Percentiles rank a stretch among this genome's conserved stretches.
phyloP scores from a whole-genome alignment of 2,797 vertebrate species.

The Mus minutoides region DNA sequence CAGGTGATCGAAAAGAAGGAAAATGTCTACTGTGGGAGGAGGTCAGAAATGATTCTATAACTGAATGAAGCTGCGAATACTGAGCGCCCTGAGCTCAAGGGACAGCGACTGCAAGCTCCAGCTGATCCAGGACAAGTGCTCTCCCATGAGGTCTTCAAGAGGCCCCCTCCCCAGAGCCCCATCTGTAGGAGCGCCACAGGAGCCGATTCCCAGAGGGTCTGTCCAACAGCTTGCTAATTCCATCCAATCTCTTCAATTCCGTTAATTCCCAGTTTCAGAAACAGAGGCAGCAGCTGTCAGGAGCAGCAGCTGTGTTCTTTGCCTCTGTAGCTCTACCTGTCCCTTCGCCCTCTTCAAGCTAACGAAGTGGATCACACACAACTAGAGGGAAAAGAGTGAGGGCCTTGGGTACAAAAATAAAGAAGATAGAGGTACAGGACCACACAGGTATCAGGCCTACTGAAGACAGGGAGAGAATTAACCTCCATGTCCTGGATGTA shows the following conservation, averaged over 20 bases:
- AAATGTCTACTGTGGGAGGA: slow-evolving; percentile 4
- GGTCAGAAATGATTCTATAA: slow-evolving; percentile 25
- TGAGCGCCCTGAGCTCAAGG: not conserved
- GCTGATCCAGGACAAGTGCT: not conserved
- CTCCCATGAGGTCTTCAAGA: not conserved
- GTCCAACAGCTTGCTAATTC: slow-evolving; percentile 74
- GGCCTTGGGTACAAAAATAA: not conserved
- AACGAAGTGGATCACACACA: slow-evolving; percentile 60
- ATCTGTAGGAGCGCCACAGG: not conserved
- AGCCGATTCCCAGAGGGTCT: slow-evolving; percentile 43
- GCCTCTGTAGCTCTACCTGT: slow-evolving; percentile 47
- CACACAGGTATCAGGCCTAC: not conserved
- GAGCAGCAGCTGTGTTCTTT: slow-evolving; percentile 71
- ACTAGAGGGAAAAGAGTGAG: not conserved
- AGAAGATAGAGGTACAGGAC: not conserved
- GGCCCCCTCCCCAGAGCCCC: not conserved
- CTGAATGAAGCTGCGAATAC: not conserved
- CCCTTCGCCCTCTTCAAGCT: slow-evolving; percentile 51
- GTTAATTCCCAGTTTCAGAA: slow-evolving; percentile 72
- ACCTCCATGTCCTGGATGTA: not conserved
- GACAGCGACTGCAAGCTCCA: not conserved
- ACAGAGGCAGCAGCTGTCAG: slow-evolving; percentile 76
- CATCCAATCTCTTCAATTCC: slow-evolving; percentile 70
- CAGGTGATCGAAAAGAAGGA: slow-evolving; percentile 74
- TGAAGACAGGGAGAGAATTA: not conserved